Conservation (phyloP, 2,888 invertebrate genomes). For the Drosophila rubida region DNA sequence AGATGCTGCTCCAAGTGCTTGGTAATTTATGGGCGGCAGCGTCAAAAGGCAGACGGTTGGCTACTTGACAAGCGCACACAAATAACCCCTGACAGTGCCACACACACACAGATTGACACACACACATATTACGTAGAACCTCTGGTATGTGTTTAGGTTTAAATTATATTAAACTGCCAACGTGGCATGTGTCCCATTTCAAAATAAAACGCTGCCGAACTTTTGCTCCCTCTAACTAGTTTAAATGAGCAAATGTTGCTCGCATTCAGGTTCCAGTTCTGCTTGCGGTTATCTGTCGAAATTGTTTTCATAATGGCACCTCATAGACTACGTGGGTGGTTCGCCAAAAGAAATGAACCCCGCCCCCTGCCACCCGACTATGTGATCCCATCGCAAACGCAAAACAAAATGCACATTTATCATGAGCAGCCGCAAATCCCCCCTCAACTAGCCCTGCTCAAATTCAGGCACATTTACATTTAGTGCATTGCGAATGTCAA, state of each 20-base stretch:
- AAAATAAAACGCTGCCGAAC: constrained; percentile 38
- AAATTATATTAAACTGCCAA: constrained; percentile 78
- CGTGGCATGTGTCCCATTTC: constrained; percentile 75
- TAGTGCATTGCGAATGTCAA: constrained; percentile 78
- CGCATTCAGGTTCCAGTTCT: constrained; percentile 39
- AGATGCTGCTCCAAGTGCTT: constrained; percentile 69
- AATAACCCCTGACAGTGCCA: constrained; percentile 56
- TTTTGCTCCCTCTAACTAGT: constrained; percentile 32
- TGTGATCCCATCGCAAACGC: neutral
- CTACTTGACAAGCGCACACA: constrained; percentile 73
- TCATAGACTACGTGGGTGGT: constrained; percentile 44
- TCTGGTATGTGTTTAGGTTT: constrained; percentile 73
- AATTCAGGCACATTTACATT: constrained; percentile 69
- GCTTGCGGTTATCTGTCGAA: constrained; percentile 59
- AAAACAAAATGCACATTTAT: constrained; percentile 67
- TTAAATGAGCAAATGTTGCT: constrained; percentile 45
- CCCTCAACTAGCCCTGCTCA: constrained; percentile 25
- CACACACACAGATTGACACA: constrained; percentile 24
- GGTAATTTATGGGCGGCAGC: constrained; percentile 72
- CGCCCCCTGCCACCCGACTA: no score
- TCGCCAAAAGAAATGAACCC: neutral
- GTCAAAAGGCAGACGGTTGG: constrained; percentile 76
- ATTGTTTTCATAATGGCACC: constrained; percentile 74
- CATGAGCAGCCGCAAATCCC: constrained; percentile 38
- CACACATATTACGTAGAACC: constrained; percentile 30